Conservation (phyloP, 2,797 vertebrate genomes). For the Passerculus sandwichensis region DNA sequence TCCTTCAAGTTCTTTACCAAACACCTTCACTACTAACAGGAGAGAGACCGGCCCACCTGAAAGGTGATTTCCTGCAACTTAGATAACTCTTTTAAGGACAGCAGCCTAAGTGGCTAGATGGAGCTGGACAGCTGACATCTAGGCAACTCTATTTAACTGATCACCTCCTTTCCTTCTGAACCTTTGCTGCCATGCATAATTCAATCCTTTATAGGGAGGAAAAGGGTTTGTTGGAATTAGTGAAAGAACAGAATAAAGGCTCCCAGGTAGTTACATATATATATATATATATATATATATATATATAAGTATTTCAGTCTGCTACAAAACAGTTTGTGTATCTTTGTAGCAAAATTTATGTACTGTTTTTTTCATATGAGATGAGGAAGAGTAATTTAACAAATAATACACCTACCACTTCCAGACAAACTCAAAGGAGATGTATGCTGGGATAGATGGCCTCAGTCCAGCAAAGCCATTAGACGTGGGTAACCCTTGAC, state of each 20-base stretch:
- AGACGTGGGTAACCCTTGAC: background rate
- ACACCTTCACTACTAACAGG: background rate
- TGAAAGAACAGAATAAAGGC: background rate
- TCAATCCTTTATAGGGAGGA: background rate
- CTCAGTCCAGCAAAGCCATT: conserved; percentile 17
- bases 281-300: too few relatives aligned
- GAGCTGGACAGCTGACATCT: background rate
- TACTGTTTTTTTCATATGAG: background rate
- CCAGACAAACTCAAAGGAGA: background rate
- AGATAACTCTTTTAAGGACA: background rate
- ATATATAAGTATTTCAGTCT: background rate
- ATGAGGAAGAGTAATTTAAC: background rate
- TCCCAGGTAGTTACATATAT: background rate
- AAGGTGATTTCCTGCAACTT: background rate
- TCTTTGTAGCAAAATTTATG: background rate
- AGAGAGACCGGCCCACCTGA: background rate
- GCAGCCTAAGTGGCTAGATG: background rate
- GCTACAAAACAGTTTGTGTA: background rate
- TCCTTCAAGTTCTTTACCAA: background rate
- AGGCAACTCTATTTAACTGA: background rate
- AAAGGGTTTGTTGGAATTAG: background rate
- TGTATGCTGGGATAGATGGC: background rate
- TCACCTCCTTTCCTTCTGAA: background rate
- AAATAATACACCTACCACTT: background rate
- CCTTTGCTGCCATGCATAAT: background rate